Evolutionary conservation across 2,888 invertebrate species (phyloP).

Genomic region (Ganaspis brasiliensis): DNA sequence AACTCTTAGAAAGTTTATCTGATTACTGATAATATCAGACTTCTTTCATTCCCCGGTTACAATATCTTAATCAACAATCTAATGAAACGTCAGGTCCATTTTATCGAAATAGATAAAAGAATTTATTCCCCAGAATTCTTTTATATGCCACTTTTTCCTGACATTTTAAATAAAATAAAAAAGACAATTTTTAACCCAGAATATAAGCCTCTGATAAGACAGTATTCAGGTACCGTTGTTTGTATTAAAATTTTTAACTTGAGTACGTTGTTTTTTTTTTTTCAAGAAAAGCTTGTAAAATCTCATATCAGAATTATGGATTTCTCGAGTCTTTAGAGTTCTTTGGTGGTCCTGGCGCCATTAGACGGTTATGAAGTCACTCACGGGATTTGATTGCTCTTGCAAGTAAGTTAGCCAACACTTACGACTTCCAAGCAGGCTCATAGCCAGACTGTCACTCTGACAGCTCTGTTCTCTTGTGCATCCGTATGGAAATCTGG

Average conservation of each 20-base stretch:
- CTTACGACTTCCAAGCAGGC: constrained; percentile 22
- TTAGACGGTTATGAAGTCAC: constrained; percentile 35
- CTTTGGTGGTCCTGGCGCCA: constrained; percentile 21
- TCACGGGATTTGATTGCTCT: constrained; percentile 24
- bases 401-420: constrained; percentile 32
- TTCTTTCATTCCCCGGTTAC: constrained; percentile 10
- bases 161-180: no score
- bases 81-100: constrained; percentile 27
- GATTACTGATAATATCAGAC: constrained; percentile 22
- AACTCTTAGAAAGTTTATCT: constrained; percentile 39
- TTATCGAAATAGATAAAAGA: background rate
- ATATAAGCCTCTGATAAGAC: no score
- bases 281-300: background rate
- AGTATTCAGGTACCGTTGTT: no score
- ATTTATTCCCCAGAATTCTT: background rate
- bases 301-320: background rate
- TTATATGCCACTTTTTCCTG: no score
- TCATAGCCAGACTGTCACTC: constrained; percentile 27
- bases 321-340: background rate
- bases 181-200: no score
- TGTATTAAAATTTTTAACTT: no score
- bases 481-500: constrained; percentile 23
- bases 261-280: no score
- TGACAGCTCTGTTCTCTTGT: constrained; percentile 21
- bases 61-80: constrained; percentile 41